Conservation (phyloP, 2,888 invertebrate species). For the Sympetrum striolatum region DNA sequence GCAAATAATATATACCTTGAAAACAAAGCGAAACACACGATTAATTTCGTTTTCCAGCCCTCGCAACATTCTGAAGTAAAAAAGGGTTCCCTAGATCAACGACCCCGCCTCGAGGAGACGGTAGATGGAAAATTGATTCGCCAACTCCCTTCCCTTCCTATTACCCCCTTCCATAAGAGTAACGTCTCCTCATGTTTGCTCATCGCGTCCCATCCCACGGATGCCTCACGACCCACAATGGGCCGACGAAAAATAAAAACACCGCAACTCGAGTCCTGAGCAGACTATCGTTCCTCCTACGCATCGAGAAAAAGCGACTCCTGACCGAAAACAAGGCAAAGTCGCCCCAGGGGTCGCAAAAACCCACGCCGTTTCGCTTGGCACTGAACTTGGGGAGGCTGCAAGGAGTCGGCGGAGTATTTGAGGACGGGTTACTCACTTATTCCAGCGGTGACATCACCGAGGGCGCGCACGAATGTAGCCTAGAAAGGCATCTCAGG, state of each 20-base stretch:
- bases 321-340: neutral
- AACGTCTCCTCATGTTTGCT: neutral
- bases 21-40: neutral
- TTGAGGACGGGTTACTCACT: neutral
- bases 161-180: neutral
- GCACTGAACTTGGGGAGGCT: constrained; percentile 21
- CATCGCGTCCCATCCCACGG: neutral
- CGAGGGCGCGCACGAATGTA: neutral
- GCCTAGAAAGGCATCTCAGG: too few species aligned
- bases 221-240: neutral
- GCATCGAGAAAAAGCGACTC: neutral
- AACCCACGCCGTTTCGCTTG: neutral
- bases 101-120: constrained; percentile 18
- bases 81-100: neutral
- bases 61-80: neutral
- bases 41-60: neutral
- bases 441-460: constrained; percentile 38
- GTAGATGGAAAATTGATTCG: constrained; percentile 20
- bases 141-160: neutral
- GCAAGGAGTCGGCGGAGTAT: neutral
- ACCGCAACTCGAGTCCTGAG: neutral
- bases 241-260: neutral
- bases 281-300: neutral
- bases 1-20: neutral
- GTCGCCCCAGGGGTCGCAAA: neutral